These are phyloP conservation scores for Neoarius graeffei DNA, from an alignment of 2,113 vertebrate genomes.

Conservation along the genomic window DNA sequence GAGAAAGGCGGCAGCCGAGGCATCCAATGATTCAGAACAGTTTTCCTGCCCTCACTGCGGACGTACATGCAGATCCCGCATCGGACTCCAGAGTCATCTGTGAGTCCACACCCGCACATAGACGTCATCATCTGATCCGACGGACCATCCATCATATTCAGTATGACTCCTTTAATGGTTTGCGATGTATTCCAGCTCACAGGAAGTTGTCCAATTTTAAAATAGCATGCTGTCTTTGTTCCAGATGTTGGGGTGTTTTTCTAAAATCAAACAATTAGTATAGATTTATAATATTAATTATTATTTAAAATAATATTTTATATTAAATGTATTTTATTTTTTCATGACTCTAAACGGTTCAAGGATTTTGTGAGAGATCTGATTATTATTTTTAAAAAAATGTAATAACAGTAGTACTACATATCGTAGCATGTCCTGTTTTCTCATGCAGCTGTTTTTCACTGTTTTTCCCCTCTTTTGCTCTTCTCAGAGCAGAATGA, in stretches of 20 bases:
- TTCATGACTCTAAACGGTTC: neutral
- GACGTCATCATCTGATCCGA: too few species aligned
- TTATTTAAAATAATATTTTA: neutral
- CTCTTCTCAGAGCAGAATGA: neutral
- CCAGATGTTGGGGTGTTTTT: neutral
- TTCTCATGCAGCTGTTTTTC: neutral
- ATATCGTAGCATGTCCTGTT: neutral
- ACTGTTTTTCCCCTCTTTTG: neutral
- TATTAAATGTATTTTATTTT: neutral
- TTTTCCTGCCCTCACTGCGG: too few species aligned
- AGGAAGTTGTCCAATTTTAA: neutral
- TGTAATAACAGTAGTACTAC: neutral
- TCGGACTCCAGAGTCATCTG: too few species aligned
- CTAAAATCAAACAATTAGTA: neutral
- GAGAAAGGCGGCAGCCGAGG: too few species aligned
- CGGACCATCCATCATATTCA: too few species aligned
- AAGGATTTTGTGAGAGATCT: neutral
- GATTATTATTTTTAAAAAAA: neutral
- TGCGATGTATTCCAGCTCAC: neutral
- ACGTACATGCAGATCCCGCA: too few species aligned
- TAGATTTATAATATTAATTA: neutral
- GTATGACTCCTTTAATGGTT: too few species aligned
- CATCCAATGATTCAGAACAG: too few species aligned
- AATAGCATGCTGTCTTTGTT: neutral
- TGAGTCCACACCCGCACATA: too few species aligned